phyloP scores from a whole-genome alignment of 2,113 vertebrate species.

The Platysternon megacephalum region DNA sequence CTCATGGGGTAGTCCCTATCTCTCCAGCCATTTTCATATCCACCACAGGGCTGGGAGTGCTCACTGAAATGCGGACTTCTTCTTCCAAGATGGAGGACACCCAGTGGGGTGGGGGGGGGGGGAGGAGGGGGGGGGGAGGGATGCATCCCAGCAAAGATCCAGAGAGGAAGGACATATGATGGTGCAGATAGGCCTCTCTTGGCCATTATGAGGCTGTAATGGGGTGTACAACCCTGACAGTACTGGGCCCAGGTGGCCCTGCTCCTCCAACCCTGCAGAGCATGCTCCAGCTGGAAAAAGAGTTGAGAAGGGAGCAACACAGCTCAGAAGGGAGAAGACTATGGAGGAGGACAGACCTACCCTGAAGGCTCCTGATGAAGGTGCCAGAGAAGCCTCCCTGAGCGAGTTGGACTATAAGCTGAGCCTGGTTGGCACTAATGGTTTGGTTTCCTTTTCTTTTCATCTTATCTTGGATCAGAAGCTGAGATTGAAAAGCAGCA shows the following conservation, averaged over 20 bases:
- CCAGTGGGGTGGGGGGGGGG: no score
- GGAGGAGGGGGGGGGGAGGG: no score
- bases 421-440: background rate
- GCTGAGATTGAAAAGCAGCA: background rate
- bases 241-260: background rate
- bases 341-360: background rate
- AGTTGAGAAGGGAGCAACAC: background rate
- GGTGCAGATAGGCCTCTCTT: background rate
- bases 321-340: background rate
- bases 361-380: background rate
- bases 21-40: no score
- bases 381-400: background rate
- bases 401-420: background rate
- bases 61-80: background rate
- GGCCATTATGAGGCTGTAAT: background rate
- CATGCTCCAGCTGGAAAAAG: background rate
- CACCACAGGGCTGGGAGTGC: background rate
- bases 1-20: background rate
- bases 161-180: background rate
- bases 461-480: background rate
- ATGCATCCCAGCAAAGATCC: background rate
- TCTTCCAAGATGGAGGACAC: background rate
- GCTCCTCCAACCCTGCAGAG: background rate
- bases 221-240: background rate
- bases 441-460: background rate